Percentiles rank a stretch among this genome's conserved stretches.
Conservation (phyloP, 37 sponge, comb jelly and placozoan genomes). For the Geodia barretti region DNA sequence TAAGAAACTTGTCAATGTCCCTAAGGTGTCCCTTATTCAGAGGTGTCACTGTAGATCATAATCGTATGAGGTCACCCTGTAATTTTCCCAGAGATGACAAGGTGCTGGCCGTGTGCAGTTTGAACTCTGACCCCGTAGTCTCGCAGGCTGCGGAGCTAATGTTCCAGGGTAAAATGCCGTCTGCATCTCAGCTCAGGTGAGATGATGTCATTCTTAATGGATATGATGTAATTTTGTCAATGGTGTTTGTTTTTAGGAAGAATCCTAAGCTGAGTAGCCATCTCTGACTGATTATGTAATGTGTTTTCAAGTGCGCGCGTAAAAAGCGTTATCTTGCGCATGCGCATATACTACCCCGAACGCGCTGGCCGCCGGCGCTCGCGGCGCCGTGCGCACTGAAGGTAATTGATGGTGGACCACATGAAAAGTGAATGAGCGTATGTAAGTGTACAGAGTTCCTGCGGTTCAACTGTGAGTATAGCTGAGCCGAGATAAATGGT, state of each 20-base stretch:
- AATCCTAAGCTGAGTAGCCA: conserved; percentile 24
- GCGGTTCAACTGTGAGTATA: too few species aligned
- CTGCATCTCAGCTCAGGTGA: conserved; percentile 63
- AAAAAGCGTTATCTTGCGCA: too few species aligned
- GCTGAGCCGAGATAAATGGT: too few species aligned
- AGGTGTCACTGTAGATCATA: not conserved
- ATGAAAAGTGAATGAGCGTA: too few species aligned
- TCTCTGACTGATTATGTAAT: conserved; percentile 20
- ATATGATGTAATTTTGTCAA: not conserved
- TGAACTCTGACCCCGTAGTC: conserved; percentile 73
- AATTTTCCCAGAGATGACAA: conserved; percentile 53
- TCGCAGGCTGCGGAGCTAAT: conserved; percentile 80
- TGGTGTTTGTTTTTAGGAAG: conserved; percentile 6
- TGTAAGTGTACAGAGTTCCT: too few species aligned
- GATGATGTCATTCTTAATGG: not conserved
- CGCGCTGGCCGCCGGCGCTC: too few species aligned
- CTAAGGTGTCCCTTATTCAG: not conserved
- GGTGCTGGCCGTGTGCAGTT: conserved; percentile 79
- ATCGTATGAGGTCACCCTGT: not conserved
- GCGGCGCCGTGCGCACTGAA: too few species aligned
- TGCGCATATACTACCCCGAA: too few species aligned
- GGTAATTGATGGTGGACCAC: too few species aligned
- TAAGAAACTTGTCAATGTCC: not conserved
- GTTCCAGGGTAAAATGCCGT: conserved; percentile 71
- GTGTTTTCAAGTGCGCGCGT: too few species aligned